Percentiles rank a stretch among this genome's conserved stretches.
These are phyloP conservation scores for Sander lucioperca DNA, from an alignment of 2,113 vertebrate genomes.

Conservation along the genomic window DNA sequence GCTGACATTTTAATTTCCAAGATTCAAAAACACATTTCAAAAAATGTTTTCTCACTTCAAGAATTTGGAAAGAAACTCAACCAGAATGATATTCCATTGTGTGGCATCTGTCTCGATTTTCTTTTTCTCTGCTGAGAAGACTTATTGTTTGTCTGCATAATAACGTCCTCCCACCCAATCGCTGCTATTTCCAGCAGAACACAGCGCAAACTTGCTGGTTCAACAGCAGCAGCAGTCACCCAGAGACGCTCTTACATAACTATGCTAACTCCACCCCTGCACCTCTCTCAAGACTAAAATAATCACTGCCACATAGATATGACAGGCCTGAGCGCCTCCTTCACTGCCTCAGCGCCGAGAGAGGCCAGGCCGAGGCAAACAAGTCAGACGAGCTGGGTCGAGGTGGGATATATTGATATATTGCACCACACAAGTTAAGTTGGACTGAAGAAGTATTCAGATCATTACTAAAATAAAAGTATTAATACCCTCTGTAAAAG, in stretches of 20 bases:
- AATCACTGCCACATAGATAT: slow-evolving; percentile 57
- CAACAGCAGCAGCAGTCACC: slow-evolving; percentile 47
- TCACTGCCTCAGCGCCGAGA: slow-evolving; percentile 4
- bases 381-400: background rate
- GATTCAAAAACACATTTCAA: background rate
- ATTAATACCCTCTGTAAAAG: too few species aligned
- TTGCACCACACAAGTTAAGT: background rate
- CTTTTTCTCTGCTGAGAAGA: background rate
- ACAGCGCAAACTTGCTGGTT: slow-evolving; percentile 42
- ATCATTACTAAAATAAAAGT: too few species aligned
- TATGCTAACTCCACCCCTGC: slow-evolving; percentile 63
- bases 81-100: background rate
- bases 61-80: background rate
- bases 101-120: slow-evolving; percentile 6
- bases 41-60: background rate
- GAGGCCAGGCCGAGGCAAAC: background rate
- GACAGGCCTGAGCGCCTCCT: slow-evolving; percentile 27
- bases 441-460: background rate
- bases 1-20: background rate
- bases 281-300: slow-evolving; percentile 70
- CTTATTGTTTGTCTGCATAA: slow-evolving; percentile 43
- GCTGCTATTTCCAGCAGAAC: slow-evolving; percentile 64
- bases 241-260: slow-evolving; percentile 67
- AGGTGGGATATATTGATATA: background rate
- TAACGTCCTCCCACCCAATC: slow-evolving; percentile 25